Evolutionary conservation across 2,888 invertebrate species (phyloP).

Genomic region (Escarpia spicata): DNA sequence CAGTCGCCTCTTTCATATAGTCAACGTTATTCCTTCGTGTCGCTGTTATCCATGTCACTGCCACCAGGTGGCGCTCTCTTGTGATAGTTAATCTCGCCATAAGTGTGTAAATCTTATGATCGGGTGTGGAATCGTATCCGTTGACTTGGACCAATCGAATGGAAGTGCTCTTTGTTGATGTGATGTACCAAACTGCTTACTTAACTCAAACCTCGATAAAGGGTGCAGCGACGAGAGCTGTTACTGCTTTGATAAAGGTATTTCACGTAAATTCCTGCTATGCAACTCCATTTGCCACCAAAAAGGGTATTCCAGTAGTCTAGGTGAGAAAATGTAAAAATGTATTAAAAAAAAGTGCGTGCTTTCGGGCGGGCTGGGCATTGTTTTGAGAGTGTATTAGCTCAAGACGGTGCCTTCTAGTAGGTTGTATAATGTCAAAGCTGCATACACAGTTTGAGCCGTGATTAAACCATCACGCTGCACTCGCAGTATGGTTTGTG

Average conservation of each 20-base stretch:
- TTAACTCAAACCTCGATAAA: neutral
- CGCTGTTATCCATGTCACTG: neutral
- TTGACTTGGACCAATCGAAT: slow-evolving; percentile 11
- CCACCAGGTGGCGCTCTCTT: neutral
- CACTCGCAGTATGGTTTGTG: neutral
- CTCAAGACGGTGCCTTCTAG: neutral
- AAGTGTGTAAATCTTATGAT: neutral
- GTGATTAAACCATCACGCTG: neutral
- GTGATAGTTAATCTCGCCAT: slow-evolving; percentile 4
- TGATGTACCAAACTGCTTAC: neutral
- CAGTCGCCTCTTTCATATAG: neutral
- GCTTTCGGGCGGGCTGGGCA: neutral
- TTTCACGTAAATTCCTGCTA: slow-evolving; percentile 10
- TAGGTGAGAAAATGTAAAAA: neutral
- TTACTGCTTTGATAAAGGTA: neutral
- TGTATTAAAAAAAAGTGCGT: neutral
- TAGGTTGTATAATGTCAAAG: neutral
- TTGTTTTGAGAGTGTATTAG: neutral
- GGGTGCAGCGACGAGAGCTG: neutral
- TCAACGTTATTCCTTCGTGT: neutral
- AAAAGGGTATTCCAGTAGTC: slow-evolving; percentile 13
- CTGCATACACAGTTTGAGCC: neutral
- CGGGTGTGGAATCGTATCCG: neutral
- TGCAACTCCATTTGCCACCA: slow-evolving; percentile 16
- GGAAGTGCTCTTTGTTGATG: slow-evolving; percentile 7